Evolutionary conservation across 2,888 invertebrate species (phyloP).

Genomic region (Nineta flava): DNA sequence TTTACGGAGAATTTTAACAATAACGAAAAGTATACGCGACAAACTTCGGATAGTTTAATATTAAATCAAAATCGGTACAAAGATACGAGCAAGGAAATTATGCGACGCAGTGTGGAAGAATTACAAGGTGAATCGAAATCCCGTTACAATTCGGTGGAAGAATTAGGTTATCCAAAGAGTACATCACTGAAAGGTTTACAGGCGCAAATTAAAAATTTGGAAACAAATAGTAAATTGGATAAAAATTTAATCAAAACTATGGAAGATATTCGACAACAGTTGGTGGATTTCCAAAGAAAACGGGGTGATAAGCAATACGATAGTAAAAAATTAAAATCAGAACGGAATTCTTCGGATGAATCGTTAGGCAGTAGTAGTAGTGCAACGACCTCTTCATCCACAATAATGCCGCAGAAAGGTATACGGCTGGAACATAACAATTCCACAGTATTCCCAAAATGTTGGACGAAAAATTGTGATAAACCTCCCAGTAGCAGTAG

Average conservation of each 20-base stretch:
- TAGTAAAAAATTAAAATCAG: not conserved
- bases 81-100: constrained; percentile 1
- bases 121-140: constrained; percentile 5
- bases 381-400: not conserved
- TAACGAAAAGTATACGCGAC: constrained; percentile 1
- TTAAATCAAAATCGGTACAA: not conserved
- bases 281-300: not conserved
- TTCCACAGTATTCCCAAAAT: constrained; percentile 4
- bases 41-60: constrained; percentile 6
- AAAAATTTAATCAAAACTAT: constrained; percentile 4
- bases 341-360: not conserved
- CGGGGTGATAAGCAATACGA: not conserved
- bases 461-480: constrained; percentile 3
- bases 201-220: not conserved
- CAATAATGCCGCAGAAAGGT: not conserved
- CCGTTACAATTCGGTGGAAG: constrained; percentile 6
- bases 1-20: not conserved
- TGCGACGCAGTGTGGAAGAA: constrained; percentile 5
- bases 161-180: not conserved
- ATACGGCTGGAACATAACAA: not conserved
- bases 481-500: constrained; percentile 12
- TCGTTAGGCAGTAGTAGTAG: not conserved
- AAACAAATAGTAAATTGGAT: not conserved
- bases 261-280: not conserved
- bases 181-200: not conserved